phyloP scores from a whole-genome alignment of 2,113 vertebrate genomes.

The Daubentonia madagascariensis region DNA sequence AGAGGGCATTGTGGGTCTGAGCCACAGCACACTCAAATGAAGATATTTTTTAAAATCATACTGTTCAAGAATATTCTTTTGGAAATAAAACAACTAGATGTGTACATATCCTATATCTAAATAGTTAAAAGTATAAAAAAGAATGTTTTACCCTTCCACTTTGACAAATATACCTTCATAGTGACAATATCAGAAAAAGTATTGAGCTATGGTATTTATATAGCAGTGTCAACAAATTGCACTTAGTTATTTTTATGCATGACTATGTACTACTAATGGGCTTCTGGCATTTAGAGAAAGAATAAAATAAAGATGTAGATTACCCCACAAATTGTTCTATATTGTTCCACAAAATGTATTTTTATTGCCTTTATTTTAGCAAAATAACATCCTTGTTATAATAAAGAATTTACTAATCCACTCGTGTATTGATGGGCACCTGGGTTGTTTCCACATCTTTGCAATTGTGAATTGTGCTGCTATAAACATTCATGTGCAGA shows the following conservation, averaged over 20 bases:
- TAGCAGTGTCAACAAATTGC: neutral
- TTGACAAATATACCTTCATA: neutral
- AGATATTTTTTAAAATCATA: neutral
- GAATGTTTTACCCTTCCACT: neutral
- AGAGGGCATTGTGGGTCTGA: too few species aligned
- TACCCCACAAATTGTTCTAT: neutral
- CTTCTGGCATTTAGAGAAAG: neutral
- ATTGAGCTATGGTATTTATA: neutral
- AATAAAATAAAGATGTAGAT: neutral
- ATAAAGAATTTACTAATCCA: neutral
- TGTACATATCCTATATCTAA: neutral
- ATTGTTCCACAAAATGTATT: neutral
- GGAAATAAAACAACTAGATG: neutral
- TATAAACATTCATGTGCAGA: too few species aligned
- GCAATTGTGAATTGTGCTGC: too few species aligned
- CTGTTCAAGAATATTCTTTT: neutral
- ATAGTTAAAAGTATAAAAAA: neutral
- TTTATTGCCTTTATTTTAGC: neutral
- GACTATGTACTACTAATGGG: neutral
- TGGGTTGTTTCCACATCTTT: too few species aligned
- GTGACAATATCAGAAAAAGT: neutral
- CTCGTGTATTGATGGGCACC: too few species aligned
- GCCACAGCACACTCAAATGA: neutral
- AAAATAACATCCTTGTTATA: neutral
- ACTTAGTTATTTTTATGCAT: neutral